These are phyloP conservation scores for Eclectus roratus DNA, from an alignment of 2,113 vertebrate species.

Conservation along the genomic window DNA sequence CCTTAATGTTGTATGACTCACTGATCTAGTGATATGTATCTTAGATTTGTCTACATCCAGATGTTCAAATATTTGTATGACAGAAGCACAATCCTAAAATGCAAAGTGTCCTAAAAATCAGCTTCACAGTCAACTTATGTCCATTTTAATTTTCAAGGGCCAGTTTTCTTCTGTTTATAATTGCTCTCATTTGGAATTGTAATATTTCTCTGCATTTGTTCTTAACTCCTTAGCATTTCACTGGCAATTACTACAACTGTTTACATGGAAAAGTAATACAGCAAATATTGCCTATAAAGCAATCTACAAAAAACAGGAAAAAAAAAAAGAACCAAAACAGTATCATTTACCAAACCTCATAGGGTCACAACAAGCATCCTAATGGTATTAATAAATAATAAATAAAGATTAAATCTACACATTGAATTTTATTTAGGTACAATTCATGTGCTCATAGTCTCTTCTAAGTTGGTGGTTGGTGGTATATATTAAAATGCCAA, in stretches of 20 bases:
- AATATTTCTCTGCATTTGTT: background rate
- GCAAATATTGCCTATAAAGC: background rate
- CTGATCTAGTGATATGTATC: background rate
- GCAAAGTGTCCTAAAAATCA: background rate
- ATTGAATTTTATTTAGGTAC: background rate
- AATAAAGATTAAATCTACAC: background rate
- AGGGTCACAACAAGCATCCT: background rate
- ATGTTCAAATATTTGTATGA: background rate
- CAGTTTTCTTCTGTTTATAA: background rate
- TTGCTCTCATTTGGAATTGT: background rate
- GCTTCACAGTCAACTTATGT: background rate
- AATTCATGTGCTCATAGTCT: background rate
- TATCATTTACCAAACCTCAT: background rate
- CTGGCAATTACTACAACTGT: background rate
- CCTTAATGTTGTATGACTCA: background rate
- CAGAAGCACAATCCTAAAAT: background rate
- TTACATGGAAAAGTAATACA: background rate
- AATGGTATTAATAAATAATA: background rate
- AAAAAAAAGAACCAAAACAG: background rate
- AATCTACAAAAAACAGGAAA: background rate
- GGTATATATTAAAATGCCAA: background rate
- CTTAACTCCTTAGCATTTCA: background rate
- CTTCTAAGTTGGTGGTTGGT: background rate
- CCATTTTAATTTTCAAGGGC: background rate
- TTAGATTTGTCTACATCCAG: background rate